Evolutionary conservation across 2,113 vertebrate species (phyloP).

Genomic region (Xenus cinereus): DNA sequence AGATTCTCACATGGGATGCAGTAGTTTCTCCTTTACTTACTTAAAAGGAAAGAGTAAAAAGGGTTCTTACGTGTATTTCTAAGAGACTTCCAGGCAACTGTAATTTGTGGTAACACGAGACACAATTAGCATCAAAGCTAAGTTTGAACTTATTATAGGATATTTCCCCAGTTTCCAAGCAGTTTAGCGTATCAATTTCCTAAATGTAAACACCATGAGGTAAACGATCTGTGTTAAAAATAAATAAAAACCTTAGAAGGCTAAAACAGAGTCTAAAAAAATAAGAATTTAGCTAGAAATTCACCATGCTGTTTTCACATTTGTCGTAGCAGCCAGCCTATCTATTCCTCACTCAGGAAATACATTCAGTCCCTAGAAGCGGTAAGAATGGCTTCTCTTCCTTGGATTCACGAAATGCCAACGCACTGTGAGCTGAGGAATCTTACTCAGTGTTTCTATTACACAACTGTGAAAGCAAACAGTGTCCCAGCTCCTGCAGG

Average conservation of each 20-base stretch:
- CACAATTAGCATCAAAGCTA: background rate
- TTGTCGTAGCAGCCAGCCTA: background rate
- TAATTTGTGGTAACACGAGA: background rate
- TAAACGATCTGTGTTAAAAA: background rate
- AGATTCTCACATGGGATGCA: background rate
- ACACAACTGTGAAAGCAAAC: constrained; percentile 14
- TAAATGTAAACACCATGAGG: background rate
- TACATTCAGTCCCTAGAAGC: background rate
- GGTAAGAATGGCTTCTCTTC: background rate
- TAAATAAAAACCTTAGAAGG: background rate
- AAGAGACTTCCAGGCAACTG: background rate
- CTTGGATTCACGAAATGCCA: background rate
- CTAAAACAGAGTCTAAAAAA: background rate
- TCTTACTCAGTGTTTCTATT: constrained; percentile 3
- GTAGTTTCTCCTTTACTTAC: background rate
- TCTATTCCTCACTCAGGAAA: background rate
- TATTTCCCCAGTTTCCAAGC: background rate
- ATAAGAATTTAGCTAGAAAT: background rate
- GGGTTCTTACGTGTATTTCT: background rate
- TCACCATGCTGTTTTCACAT: background rate
- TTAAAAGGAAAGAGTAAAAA: background rate
- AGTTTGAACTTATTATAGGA: background rate
- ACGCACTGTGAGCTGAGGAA: background rate
- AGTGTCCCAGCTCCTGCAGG: background rate
- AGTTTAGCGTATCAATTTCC: background rate